phyloP scores from a whole-genome alignment of 2,113 vertebrate species.

The Atlantisia rogersi region DNA sequence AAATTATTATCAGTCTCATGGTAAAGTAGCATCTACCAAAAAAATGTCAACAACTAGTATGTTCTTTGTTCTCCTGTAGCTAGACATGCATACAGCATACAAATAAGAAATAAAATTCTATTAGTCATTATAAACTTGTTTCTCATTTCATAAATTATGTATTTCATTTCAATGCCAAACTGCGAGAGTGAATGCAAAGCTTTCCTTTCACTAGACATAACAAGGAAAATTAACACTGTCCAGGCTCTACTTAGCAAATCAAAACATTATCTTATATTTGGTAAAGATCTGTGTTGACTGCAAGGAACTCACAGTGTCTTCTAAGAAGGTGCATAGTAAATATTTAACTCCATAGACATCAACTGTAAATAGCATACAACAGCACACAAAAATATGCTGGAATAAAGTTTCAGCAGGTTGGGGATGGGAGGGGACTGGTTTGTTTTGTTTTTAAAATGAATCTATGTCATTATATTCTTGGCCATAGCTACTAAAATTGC shows the following conservation, averaged over 20 bases:
- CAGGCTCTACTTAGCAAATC: neutral
- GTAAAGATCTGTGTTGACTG: neutral
- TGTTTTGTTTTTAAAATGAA: neutral
- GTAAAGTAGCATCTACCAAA: neutral
- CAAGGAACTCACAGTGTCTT: neutral
- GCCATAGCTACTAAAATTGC: neutral
- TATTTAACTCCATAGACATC: neutral
- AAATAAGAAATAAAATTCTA: neutral
- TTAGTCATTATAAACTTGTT: neutral
- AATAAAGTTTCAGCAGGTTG: neutral
- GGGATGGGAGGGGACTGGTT: neutral
- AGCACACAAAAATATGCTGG: neutral
- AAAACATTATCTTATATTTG: neutral
- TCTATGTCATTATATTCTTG: neutral
- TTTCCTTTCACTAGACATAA: neutral
- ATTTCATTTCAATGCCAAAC: neutral
- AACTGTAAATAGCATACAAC: neutral
- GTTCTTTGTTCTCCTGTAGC: neutral
- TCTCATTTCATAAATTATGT: slow-evolving; percentile 15
- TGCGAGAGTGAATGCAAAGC: neutral
- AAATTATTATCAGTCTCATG: neutral
- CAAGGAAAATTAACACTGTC: neutral
- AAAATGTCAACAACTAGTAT: neutral
- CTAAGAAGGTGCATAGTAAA: neutral
- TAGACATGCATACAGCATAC: neutral